A percentile compares a stretch with the other conserved stretches of the same genome.
These are phyloP conservation scores for Vireo altiloquus DNA, from an alignment of 2,113 vertebrate genomes.

Conservation along the genomic window DNA sequence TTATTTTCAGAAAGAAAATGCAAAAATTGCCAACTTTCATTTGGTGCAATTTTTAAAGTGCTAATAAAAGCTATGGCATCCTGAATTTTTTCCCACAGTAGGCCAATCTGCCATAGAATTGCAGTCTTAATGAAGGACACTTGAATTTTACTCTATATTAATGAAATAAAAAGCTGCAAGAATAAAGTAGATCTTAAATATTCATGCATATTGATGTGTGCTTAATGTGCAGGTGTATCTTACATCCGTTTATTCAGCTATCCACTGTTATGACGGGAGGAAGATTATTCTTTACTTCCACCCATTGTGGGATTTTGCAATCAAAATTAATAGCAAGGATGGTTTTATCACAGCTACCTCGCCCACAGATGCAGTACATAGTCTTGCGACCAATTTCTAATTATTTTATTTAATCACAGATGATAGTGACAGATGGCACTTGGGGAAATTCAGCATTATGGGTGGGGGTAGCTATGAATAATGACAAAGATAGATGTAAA, in stretches of 20 bases:
- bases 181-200: neutral
- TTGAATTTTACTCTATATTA: neutral
- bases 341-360: neutral
- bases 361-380: neutral
- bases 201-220: accelerated
- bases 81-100: neutral
- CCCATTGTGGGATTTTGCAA: neutral
- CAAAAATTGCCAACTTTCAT: neutral
- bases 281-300: neutral
- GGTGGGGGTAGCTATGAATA: neutral
- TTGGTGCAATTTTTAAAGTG: neutral
- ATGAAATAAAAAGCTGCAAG: neutral
- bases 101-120: neutral
- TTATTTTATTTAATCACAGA: slow-evolving; percentile 21
- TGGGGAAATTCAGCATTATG: neutral
- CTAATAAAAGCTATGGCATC: neutral
- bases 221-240: neutral
- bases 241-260: neutral
- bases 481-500: slow-evolving; percentile 28
- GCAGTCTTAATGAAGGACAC: neutral
- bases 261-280: neutral
- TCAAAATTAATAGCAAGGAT: neutral
- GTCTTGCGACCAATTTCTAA: slow-evolving; percentile 6
- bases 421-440: slow-evolving; percentile 43
- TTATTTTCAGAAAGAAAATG: neutral